Conservation (phyloP, 2,797 vertebrate genomes). For the Pteropus rufus region DNA sequence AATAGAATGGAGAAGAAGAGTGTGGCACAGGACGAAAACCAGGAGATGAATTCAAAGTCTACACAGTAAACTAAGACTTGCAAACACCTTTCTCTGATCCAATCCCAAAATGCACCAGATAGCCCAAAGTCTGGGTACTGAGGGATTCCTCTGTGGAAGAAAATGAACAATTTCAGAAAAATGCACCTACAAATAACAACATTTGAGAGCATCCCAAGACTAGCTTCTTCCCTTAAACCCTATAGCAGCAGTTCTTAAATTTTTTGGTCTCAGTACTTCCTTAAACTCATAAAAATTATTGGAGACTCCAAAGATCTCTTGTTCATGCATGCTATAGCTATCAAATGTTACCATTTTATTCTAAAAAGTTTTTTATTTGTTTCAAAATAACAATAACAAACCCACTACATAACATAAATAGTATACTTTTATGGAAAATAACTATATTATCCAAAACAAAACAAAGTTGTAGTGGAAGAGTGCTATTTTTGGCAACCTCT, state of each 20-base stretch:
- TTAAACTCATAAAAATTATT: not conserved
- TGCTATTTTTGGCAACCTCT: constrained; percentile 2
- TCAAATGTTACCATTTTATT: not conserved
- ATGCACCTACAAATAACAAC: not conserved
- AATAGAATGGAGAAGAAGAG: not conserved
- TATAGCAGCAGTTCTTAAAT: not conserved
- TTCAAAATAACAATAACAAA: constrained; percentile 42
- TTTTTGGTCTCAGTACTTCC: not conserved
- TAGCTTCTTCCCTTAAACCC: not conserved
- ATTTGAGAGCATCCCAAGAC: not conserved
- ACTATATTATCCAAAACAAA: constrained; percentile 15
- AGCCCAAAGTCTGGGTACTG: not conserved
- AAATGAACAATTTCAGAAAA: not conserved
- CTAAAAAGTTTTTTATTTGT: not conserved
- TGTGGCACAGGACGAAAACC: not conserved
- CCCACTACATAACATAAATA: not conserved
- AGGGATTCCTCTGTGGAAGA: not conserved
- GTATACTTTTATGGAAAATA: constrained; percentile 26
- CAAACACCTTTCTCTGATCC: not conserved
- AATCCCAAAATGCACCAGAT: not conserved
- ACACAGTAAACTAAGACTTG: not conserved
- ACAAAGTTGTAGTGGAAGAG: not conserved
- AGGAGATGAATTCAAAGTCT: not conserved
- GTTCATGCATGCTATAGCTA: not conserved
- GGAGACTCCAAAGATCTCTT: not conserved